A percentile compares a stretch with the other conserved stretches of the same genome.
Conservation (phyloP, 1,140 invertebrate genomes). For the Portunus trituberculatus region DNA sequence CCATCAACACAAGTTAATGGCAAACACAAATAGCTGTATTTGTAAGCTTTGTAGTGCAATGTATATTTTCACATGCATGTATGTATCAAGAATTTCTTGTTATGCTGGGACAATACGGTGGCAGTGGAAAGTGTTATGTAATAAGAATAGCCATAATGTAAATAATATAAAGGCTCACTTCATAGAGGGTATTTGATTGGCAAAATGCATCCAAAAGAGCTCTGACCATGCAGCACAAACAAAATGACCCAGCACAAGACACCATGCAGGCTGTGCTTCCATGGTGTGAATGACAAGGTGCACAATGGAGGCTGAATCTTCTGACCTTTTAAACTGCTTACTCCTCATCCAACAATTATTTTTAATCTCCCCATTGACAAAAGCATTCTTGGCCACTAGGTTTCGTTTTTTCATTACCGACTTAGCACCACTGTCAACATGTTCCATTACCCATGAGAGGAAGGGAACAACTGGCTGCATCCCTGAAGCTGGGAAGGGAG, state of each 20-base stretch:
- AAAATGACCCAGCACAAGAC: not conserved
- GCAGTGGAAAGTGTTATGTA: not conserved
- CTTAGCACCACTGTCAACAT: conserved; percentile 46
- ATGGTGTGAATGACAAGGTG: not conserved
- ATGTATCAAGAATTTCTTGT: not conserved
- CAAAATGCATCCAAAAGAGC: not conserved
- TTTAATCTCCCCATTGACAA: conserved; percentile 65
- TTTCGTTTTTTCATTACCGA: conserved; percentile 48
- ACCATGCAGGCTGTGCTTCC: not conserved
- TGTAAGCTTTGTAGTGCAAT: conserved; percentile 12
- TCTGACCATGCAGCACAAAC: not conserved
- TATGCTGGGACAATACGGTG: not conserved
- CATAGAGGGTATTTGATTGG: not conserved
- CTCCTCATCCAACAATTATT: conserved; percentile 64
- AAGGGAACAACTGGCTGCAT: conserved; percentile 69
- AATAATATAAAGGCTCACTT: too few relatives aligned
- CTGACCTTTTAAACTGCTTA: conserved; percentile 72
- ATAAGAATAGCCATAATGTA: not conserved
- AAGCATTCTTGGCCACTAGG: conserved; percentile 64
- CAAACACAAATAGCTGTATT: too few relatives aligned
- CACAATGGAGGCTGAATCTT: conserved; percentile 31
- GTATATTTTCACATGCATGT: too few relatives aligned
- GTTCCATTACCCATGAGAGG: conserved; percentile 71
- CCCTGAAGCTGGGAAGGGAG: conserved; percentile 60
- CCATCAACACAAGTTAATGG: not conserved